Evolutionary conservation across 2,888 invertebrate genomes (phyloP).

Genomic region (Podotricha telesiphe): DNA sequence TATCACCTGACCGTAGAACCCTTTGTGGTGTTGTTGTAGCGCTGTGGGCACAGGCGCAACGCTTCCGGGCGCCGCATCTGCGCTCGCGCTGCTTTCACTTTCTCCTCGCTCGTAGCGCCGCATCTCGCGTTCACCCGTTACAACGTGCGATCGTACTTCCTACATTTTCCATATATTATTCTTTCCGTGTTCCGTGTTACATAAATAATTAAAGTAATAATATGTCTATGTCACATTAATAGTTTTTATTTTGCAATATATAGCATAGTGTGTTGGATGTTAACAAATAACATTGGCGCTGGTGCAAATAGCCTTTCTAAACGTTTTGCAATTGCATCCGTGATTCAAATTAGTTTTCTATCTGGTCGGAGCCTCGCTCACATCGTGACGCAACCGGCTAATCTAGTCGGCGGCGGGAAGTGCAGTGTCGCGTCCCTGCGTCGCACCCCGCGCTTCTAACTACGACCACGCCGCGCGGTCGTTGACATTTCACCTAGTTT

Average conservation of each 20-base stretch:
- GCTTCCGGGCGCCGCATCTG: slow-evolving; percentile 80
- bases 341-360: slow-evolving; percentile 62
- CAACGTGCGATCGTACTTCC: slow-evolving; percentile 64
- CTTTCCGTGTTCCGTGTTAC: slow-evolving; percentile 60
- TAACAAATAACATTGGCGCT: slow-evolving; percentile 1
- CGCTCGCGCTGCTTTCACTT: slow-evolving; percentile 80
- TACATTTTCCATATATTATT: slow-evolving; percentile 61
- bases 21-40: slow-evolving; percentile 64
- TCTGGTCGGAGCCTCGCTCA: slow-evolving; percentile 63
- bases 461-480: slow-evolving; percentile 77
- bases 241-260: neutral
- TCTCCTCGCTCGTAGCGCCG: slow-evolving; percentile 68
- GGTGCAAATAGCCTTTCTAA: slow-evolving; percentile 36
- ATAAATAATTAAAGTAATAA: slow-evolving; percentile 49
- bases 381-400: slow-evolving; percentile 81
- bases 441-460: slow-evolving; percentile 74
- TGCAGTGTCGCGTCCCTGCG: slow-evolving; percentile 83
- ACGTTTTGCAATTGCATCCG: slow-evolving; percentile 41
- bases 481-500: slow-evolving; percentile 83
- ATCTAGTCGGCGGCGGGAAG: slow-evolving; percentile 84
- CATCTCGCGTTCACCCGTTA: slow-evolving; percentile 66
- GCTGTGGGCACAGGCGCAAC: slow-evolving; percentile 56
- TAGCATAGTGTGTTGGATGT: neutral
- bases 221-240: slow-evolving; percentile 25
- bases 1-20: slow-evolving; percentile 47